Evolutionary conservation across 1,140 invertebrate species (phyloP).

Genomic region (Rhyacophila brunnea): DNA sequence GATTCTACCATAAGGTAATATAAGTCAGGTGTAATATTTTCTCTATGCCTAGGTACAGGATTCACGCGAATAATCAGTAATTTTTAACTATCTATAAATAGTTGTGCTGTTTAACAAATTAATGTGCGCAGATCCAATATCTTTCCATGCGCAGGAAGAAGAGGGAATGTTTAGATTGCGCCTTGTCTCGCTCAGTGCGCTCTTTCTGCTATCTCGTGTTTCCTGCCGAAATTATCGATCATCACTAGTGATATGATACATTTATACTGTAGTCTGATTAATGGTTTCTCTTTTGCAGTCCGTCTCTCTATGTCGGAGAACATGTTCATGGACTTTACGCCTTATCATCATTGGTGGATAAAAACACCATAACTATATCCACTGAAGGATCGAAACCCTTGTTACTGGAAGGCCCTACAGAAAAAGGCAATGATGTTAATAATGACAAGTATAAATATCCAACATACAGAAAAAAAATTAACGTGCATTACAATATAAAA

Average conservation of each 20-base stretch:
- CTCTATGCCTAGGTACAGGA: no score
- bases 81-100: no score
- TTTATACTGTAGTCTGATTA: neutral
- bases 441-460: conserved; percentile 40
- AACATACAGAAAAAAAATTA: conserved; percentile 47
- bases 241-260: neutral
- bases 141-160: no score
- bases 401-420: conserved; percentile 67
- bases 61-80: no score
- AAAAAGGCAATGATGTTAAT: conserved; percentile 39
- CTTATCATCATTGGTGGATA: conserved; percentile 86
- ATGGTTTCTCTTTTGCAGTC: conserved; percentile 60
- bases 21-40: no score
- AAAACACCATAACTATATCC: conserved; percentile 72
- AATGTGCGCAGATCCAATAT: no score
- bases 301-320: conserved; percentile 92
- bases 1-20: no score
- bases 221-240: no score
- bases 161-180: no score
- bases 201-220: no score
- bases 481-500: conserved; percentile 51
- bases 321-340: conserved; percentile 87
- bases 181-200: no score
- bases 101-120: no score
- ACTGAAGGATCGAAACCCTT: conserved; percentile 60